Base-by-base conservation (phyloP, 1,140 invertebrate species). In the Pristionchus pacificus region DNA sequence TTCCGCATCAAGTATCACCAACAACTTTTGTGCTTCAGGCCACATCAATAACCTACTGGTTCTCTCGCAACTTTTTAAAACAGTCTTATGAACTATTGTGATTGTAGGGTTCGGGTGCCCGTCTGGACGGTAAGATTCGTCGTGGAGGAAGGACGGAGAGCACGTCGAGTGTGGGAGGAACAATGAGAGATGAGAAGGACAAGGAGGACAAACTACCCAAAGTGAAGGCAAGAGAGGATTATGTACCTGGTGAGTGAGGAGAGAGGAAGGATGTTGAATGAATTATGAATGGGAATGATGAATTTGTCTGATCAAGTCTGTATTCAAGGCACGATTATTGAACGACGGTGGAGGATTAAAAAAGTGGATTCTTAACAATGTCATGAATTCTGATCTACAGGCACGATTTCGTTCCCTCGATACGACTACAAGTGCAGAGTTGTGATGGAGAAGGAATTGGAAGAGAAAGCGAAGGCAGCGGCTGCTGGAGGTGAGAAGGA, bases 361-460 rank as follows among this genome's bases (percentile, higher is more conserved):
- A n/a, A n/a, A n/a, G n/a, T n/a, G n/a, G n/a, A n/a, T n/a, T n/a
- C n/a, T n/a, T n/a, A n/a, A n/a, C n/a, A n/a, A n/a, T n/a, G n/a
- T n/a, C n/a, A n/a, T n/a, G n/a, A 10, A 49, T 49, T 49, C 38
- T 10, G 38, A 49, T 38, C 31, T 57, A 73, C 79, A 49, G 78
- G 80, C 15, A 60, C 70, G 38, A 25, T 83, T 60, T 64, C n/a
- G 14, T 82, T 82, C 70, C 58, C 81, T 19, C 77, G 81, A 14
- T 78, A 76, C 63, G 72, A 79, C 57, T 82, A 83, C 74, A 82
- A 79, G 63, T 75, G 71, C 32, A 74, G 76, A 29, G 72, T 68
- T 14, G 65, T 73, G 24, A 32, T 74, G 24, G 70, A 72, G 33
- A 71, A 74, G 33, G 74, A 72, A 31, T 55, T 75, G 27, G 58